Conservation (phyloP, 2,113 vertebrate species). For the Emydocephalus ijimae region DNA sequence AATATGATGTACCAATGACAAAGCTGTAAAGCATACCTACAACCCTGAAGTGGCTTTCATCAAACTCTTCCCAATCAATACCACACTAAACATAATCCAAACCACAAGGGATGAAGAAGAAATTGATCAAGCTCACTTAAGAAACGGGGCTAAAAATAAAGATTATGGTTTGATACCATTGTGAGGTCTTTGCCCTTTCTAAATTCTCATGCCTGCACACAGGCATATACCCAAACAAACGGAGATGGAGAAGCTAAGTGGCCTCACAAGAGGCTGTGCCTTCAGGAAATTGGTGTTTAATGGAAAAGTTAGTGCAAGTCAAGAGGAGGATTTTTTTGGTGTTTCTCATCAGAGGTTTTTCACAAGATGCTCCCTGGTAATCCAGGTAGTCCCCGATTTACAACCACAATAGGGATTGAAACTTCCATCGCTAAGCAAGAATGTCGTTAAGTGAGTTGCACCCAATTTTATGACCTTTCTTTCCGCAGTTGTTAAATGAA, state of each 20-base stretch:
- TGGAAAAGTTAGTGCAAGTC: neutral
- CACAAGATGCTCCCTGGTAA: neutral
- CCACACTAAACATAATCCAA: constrained; percentile 29
- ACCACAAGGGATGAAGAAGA: constrained; percentile 46
- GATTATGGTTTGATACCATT: neutral
- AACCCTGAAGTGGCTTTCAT: constrained; percentile 23
- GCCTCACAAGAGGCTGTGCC: neutral
- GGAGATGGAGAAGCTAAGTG: neutral
- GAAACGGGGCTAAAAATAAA: constrained; percentile 45
- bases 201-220: neutral
- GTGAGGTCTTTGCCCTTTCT: neutral
- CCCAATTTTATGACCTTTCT: neutral
- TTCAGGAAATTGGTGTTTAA: neutral
- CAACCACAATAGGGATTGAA: neutral
- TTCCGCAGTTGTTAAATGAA: neutral
- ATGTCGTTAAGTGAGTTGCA: neutral
- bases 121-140: constrained; percentile 34
- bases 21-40: constrained; percentile 30
- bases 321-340: neutral
- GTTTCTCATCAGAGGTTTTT: neutral
- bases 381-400: neutral
- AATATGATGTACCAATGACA: constrained; percentile 45
- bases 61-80: constrained; percentile 40
- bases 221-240: neutral
- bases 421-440: neutral